These are phyloP conservation scores for Diadophis punctatus DNA, from an alignment of 2,113 vertebrate species.

Conservation along the genomic window DNA sequence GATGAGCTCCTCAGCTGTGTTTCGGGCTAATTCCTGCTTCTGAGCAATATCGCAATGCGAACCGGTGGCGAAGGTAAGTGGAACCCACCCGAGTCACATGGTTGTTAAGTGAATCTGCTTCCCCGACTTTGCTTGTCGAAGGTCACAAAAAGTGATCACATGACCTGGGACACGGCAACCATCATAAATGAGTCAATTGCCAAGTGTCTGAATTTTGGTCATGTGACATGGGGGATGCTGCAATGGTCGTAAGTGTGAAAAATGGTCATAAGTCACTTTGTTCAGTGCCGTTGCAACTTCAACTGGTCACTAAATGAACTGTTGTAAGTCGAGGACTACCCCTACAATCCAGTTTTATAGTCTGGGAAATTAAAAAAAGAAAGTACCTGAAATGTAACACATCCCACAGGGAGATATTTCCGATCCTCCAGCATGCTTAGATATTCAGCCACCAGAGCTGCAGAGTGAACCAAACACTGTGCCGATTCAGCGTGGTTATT, in stretches of 20 bases:
- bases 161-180: not conserved
- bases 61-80: no score
- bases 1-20: no score
- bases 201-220: no score
- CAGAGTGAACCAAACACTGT: conserved; percentile 96
- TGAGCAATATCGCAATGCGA: no score
- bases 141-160: not conserved
- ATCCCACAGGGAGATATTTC: conserved; percentile 97
- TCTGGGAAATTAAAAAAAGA: not conserved
- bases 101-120: not conserved
- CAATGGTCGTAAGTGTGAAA: not conserved
- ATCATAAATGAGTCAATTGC: no score
- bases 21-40: no score
- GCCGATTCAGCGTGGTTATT: conserved; percentile 95
- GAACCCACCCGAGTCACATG: no score
- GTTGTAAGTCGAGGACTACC: not conserved
- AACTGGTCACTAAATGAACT: not conserved
- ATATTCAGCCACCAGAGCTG: conserved; percentile 96
- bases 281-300: not conserved
- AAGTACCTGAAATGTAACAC: conserved; percentile 94
- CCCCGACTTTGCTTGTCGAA: no score
- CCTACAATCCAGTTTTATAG: not conserved
- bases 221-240: not conserved
- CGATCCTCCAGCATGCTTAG: conserved; percentile 98
- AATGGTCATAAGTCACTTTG: not conserved